Base-by-base conservation (phyloP, 2,888 invertebrate genomes). In the Halocaridina rubra region DNA sequence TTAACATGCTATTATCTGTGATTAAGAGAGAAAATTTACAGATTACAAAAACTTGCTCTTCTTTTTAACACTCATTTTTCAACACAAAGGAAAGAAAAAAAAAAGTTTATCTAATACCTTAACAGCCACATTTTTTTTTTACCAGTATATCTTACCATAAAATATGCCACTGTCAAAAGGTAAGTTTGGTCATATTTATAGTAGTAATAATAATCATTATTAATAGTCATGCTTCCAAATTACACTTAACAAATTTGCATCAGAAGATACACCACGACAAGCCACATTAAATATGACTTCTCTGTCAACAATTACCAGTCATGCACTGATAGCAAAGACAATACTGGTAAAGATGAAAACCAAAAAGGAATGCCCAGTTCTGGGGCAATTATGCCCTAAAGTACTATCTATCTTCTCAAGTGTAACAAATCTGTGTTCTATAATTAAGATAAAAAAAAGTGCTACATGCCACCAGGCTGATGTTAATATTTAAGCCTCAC, bases 401-500 rank as follows among this genome's bases (percentile, higher is more conserved):
- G 81, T 81, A n/a, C 33, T 69, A 32, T 76, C 76, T 30, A 19
- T 57, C 69, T 69, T 76, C 81, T 57, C 22, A 30, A 67, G 46
- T 76, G 69, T 67, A 57, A 69, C 67, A 64, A 75, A 64, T 67
- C 67, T 75, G 67, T 76, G 61, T n/a, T n/a, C n/a, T n/a, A n/a
- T n/a, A n/a, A n/a, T n/a, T n/a, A n/a, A n/a, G n/a, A n/a, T n/a
- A n/a, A 71, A 69, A 69, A 77, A 69, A 53, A 57, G 77, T 82
- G 77, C 82, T 24, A 77, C 82, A 82, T 59, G 77, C 82, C 82
- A 82, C 82, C n/a, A 77, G 57, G 82, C 77, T 71, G 71, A 46
- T 33, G 82, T 71, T 71, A 61, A 46, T 33, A 16, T n/a, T 67
- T 77, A 16, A 75, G 46, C 75, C 61, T 53, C 46, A 32, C 19